phyloP scores from a whole-genome alignment of 2,797 vertebrate species.

The Tauraco hartlaubi region DNA sequence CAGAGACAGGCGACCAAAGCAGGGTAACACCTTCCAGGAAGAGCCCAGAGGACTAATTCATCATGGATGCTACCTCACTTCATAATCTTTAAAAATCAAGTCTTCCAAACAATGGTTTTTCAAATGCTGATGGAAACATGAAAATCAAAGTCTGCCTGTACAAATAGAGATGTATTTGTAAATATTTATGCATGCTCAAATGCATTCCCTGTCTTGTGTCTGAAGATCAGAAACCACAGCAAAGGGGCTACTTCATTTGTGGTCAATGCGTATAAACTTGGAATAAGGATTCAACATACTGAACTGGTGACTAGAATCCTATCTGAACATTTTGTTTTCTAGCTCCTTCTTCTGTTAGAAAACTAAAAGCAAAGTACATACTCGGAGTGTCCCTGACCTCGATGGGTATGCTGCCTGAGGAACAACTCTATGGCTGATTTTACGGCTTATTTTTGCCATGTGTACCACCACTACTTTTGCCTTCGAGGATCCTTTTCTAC shows the following conservation, averaged over 20 bases:
- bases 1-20: rapidly evolving
- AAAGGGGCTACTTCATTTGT: not conserved
- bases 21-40: not conserved
- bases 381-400: not conserved
- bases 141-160: not conserved
- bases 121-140: not conserved
- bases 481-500: not conserved
- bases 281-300: not conserved
- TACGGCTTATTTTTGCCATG: not conserved
- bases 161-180: not conserved
- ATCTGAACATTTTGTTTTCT: not conserved
- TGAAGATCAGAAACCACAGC: constrained; percentile 5
- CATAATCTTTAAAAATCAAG: not conserved
- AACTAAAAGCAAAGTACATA: not conserved
- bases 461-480: not conserved
- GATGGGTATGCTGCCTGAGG: not conserved
- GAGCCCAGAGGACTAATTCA: not conserved
- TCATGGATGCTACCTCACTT: not conserved
- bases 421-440: not conserved
- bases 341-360: not conserved
- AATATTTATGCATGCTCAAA: not conserved
- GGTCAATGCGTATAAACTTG: not conserved
- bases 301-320: not conserved
- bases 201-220: not conserved
- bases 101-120: not conserved